phyloP scores from a whole-genome alignment of 2,797 vertebrate species.

The Orestias chungarensis region DNA sequence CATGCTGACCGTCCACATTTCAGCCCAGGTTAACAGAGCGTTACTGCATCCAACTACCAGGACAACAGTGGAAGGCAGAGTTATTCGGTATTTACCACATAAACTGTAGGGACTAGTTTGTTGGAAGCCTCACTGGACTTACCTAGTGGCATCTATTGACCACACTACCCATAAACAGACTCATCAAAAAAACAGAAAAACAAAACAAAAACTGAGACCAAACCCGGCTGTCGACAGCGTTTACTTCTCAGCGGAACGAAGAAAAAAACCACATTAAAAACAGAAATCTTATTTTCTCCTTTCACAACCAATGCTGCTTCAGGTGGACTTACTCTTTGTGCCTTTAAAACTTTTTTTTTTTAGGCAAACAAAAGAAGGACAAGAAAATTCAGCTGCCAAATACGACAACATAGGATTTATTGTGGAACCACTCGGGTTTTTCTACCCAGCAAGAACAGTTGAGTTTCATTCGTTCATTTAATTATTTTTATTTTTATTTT shows the following conservation, averaged over 20 bases:
- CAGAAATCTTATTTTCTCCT: too few relatives aligned
- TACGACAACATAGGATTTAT: conserved; percentile 38
- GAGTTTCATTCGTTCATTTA: conserved; percentile 7
- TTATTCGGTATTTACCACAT: conserved; percentile 9
- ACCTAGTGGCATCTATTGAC: conserved; percentile 11
- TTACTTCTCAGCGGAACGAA: conserved; percentile 12
- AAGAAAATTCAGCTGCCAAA: conserved; percentile 63
- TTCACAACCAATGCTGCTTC: conserved; percentile 52
- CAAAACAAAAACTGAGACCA: too few relatives aligned
- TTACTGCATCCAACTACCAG: conserved; percentile 33
- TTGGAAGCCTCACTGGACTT: conserved; percentile 17
- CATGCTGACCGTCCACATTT: conserved; percentile 29
- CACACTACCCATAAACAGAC: conserved; percentile 43
- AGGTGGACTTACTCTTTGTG: conserved; percentile 26
- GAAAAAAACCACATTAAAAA: too few relatives aligned
- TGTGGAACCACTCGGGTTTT: conserved; percentile 12
- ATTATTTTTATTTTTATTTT: too few relatives aligned
- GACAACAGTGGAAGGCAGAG: conserved; percentile 2
- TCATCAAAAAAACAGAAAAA: conserved; percentile 5
- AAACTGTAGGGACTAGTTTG: conserved; percentile 19
- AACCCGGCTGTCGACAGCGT: conserved; percentile 13
- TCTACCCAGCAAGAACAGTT: conserved; percentile 36
- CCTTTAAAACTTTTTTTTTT: conserved; percentile 19
- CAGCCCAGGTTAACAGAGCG: conserved; percentile 51
- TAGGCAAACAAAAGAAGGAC: conserved; percentile 30